Evolutionary conservation across 2,797 vertebrate genomes (phyloP), one percentile per base, ranked within the genome.

Genomic region (Loriculus beryllinus): DNA sequence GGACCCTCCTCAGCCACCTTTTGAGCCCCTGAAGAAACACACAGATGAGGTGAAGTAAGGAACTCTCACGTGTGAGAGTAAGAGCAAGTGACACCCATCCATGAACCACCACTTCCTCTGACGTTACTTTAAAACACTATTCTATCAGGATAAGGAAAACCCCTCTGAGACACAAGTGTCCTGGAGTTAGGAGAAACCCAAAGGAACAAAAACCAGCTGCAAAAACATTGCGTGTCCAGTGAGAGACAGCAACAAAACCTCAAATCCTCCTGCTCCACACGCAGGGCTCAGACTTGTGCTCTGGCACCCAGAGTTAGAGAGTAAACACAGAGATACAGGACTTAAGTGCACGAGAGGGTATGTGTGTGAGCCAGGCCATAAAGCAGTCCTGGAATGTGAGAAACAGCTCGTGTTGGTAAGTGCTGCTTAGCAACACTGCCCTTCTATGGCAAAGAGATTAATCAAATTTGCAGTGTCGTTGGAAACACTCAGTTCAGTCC

Each of bases 401-500:
- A 59, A 74, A 1, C 93, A 75, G 87, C 82, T 90, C 63, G 0
- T 78, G 92, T 3, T 92, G 84, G 82, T 12, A 29, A 60, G 76
- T 2, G 96, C 96, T 96, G 97, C 97, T 94, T 96, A 96, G 97
- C 97, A 97, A 97, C 97, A 70, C 87, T 95, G 95, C 90, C 92
- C 94, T 96, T 84, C 81, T 28, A 85, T 1, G 69, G 95, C 90
- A 82, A 82, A 86, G 59, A 56, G 69, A 91, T 70, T 82, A 81
- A 91, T 56, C 91, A 71, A 26, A 88, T 72, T 87, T 94, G 95
- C 95, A 92, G 76, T 69, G 92, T 78, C 88, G 83, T 4, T 88
- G 95, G 75, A 86, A 95, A 91, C 89, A 78, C 81, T 31, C 59
- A 0, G 84, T 63, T 89, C 90, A 72, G 93, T 37, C 82, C 93